Conservation (phyloP, 64 coral and sea anemone genomes). For the Platygyra sinensis region DNA sequence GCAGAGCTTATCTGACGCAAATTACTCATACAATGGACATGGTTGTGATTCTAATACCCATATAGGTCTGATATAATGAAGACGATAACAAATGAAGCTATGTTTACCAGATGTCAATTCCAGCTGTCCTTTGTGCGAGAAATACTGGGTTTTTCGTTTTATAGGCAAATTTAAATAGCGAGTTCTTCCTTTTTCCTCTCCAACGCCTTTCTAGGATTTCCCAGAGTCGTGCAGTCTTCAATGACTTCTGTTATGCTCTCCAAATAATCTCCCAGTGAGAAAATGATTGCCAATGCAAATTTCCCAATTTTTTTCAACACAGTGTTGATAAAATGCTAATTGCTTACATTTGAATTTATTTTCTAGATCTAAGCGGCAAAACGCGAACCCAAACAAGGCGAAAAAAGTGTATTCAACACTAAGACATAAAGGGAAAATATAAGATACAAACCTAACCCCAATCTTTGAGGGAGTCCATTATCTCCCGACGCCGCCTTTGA, state of each 20-base stretch:
- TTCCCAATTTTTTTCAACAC: conserved; percentile 35
- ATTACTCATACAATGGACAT: conserved; percentile 55
- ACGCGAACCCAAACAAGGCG: conserved; percentile 38
- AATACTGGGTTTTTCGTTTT: conserved; percentile 49
- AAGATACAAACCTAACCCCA: conserved; percentile 18
- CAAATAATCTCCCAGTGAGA: conserved; percentile 37
- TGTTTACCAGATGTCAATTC: conserved; percentile 87
- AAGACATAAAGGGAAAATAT: conserved; percentile 17
- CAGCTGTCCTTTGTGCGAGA: conserved; percentile 48
- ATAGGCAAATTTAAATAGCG: conserved; percentile 1
- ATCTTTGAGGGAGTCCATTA: conserved; percentile 18
- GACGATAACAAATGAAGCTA: conserved; percentile 78
- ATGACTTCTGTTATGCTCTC: neutral
- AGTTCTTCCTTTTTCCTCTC: neutral
- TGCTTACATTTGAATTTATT: conserved; percentile 57
- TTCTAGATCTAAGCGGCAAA: conserved; percentile 35
- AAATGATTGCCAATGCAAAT: conserved; percentile 47
- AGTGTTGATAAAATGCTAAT: conserved; percentile 66
- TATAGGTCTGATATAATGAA: conserved; percentile 66
- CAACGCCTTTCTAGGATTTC: neutral
- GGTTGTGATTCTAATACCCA: conserved; percentile 68
- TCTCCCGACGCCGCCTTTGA: conserved; percentile 22
- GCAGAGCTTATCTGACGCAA: conserved; percentile 43
- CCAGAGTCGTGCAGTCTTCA: neutral
- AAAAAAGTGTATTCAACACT: conserved; percentile 9